phyloP scores from a whole-genome alignment of 2,888 invertebrate genomes.

The Folsomia manolachei region DNA sequence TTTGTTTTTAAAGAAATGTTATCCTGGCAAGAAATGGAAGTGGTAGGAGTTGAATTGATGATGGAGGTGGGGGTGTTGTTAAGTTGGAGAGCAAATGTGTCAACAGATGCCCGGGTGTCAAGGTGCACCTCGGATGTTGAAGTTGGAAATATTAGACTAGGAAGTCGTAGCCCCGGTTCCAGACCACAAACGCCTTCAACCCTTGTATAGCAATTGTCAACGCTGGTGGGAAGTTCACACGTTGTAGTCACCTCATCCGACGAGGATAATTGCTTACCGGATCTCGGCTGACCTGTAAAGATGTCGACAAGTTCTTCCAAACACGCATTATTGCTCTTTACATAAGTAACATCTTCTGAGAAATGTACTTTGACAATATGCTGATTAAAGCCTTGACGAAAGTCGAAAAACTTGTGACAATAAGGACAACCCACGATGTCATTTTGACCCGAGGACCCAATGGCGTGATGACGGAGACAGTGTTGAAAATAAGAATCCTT shows the following conservation, averaged over 20 bases:
- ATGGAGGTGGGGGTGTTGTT: background rate
- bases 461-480: constrained; percentile 17
- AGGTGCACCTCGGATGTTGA: background rate
- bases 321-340: constrained; percentile 14
- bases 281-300: constrained; percentile 26
- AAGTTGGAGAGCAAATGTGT: background rate
- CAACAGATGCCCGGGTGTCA: background rate
- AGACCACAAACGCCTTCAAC: background rate
- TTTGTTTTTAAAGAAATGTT: background rate
- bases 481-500: constrained; percentile 26
- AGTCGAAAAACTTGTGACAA: constrained; percentile 26
- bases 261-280: background rate
- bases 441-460: background rate
- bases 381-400: constrained; percentile 32
- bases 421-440: constrained; percentile 24
- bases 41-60: background rate
- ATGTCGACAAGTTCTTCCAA: constrained; percentile 26
- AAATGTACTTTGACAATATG: constrained; percentile 34
- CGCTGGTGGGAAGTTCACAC: background rate
- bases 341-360: constrained; percentile 19
- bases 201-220: background rate
- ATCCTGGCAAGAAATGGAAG: background rate
- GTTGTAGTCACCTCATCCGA: background rate
- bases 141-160: too few species aligned
- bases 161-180: background rate